Conservation (phyloP, 2,797 vertebrate genomes). For the Clarias platycephalus region DNA sequence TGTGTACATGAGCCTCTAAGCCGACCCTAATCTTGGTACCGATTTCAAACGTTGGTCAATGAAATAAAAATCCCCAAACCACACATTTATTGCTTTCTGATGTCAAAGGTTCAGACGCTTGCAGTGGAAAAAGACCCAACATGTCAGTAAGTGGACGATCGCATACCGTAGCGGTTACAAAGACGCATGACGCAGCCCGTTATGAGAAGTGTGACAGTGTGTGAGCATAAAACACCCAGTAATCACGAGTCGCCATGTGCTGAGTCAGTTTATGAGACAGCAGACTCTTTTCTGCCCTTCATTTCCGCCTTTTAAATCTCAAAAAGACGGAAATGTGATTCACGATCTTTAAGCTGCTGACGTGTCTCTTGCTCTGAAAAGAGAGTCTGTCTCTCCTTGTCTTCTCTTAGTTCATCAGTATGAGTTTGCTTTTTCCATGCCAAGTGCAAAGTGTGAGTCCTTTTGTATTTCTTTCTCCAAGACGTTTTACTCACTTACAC, state of each 20-base stretch:
- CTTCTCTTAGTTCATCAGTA: not conserved
- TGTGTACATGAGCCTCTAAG: no score
- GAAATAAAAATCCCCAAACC: no score
- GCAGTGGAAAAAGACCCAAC: not conserved
- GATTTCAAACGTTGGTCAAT: not conserved
- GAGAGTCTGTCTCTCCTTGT: slow-evolving; percentile 35
- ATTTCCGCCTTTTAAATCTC: slow-evolving; percentile 56
- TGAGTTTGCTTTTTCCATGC: slow-evolving; percentile 24
- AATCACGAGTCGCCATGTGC: slow-evolving; percentile 34
- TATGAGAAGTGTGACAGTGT: slow-evolving; percentile 40
- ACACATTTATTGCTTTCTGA: not conserved
- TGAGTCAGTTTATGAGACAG: slow-evolving; percentile 56
- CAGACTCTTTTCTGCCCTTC: slow-evolving; percentile 55
- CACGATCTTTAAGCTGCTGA: slow-evolving; percentile 51
- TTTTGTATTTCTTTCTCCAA: slow-evolving; percentile 18
- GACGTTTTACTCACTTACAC: not conserved
- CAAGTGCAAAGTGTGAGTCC: slow-evolving; percentile 25
- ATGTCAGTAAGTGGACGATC: slow-evolving; percentile 10
- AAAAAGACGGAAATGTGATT: slow-evolving; percentile 44
- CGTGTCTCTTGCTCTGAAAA: slow-evolving; percentile 48
- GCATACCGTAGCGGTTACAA: slow-evolving; percentile 17
- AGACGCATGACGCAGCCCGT: slow-evolving; percentile 27
- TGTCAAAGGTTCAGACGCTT: not conserved
- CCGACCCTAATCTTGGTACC: not conserved
- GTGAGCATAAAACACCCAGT: slow-evolving; percentile 31